These are phyloP conservation scores for Drosophila quadrilineata DNA, from an alignment of 1,140 invertebrate genomes.

Conservation along the genomic window DNA sequence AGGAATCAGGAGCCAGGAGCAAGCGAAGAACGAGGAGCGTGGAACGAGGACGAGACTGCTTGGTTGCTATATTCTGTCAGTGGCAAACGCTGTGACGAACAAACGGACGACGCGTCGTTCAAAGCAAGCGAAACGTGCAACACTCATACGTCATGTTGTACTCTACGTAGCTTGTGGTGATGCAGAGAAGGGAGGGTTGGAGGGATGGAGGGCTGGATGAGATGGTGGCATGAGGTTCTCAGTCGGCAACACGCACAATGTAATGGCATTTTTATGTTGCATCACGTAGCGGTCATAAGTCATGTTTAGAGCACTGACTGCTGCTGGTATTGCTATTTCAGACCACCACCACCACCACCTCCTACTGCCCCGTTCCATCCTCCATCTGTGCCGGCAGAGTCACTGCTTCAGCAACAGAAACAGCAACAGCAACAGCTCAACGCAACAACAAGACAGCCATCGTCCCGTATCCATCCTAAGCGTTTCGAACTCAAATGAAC, in stretches of 20 bases:
- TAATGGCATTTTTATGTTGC: constrained; percentile 81
- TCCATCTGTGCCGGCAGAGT: background rate
- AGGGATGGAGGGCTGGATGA: too few relatives aligned
- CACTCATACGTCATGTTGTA: constrained; percentile 75
- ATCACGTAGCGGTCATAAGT: constrained; percentile 81
- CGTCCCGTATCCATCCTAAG: constrained; percentile 16
- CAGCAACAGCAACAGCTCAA: background rate
- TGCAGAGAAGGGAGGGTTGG: too few relatives aligned
- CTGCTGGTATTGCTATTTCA: constrained; percentile 2
- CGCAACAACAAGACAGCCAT: background rate
- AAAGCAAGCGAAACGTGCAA: constrained; percentile 67
- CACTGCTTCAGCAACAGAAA: too few relatives aligned
- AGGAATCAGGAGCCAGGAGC: background rate
- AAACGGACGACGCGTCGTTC: constrained; percentile 29
- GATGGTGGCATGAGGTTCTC: too few relatives aligned
- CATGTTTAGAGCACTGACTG: constrained; percentile 76
- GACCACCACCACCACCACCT: background rate
- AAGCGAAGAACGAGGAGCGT: background rate
- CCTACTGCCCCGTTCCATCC: background rate
- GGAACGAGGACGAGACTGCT: background rate
- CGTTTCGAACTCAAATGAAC: constrained; percentile 67
- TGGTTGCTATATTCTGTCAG: constrained; percentile 45
- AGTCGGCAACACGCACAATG: constrained; percentile 64
- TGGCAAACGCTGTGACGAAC: constrained; percentile 50
- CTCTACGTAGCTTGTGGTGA: too few relatives aligned